A percentile compares a stretch with the other conserved stretches of the same genome.
These are phyloP conservation scores for Aphidius ervi DNA, from an alignment of 1,140 invertebrate species.

Conservation along the genomic window DNA sequence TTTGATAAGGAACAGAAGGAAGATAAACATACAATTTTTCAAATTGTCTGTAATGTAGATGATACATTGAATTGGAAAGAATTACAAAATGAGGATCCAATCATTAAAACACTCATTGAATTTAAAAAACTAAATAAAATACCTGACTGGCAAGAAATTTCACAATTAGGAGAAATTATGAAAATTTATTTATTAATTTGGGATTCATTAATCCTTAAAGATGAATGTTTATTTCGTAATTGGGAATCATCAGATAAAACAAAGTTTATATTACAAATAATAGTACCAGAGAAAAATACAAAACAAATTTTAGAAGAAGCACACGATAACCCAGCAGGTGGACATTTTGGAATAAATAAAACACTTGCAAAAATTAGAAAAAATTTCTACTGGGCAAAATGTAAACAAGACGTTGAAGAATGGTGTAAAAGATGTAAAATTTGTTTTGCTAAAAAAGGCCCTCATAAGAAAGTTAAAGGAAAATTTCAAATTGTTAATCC, in stretches of 20 bases:
- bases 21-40: neutral
- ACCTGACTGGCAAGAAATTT: too few relatives aligned
- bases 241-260: neutral
- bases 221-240: neutral
- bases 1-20: neutral
- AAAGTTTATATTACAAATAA: neutral
- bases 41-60: constrained; percentile 2
- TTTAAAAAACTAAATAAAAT: constrained; percentile 3
- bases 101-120: neutral
- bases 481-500: constrained; percentile 20
- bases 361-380: too few relatives aligned
- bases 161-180: too few relatives aligned
- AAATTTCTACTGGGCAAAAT: too few relatives aligned
- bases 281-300: too few relatives aligned
- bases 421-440: too few relatives aligned
- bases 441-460: constrained; percentile 23
- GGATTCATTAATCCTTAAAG: too few relatives aligned
- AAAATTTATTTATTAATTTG: too few relatives aligned
- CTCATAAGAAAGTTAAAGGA: constrained; percentile 15
- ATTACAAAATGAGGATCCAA: constrained; percentile 13
- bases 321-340: too few relatives aligned
- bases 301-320: too few relatives aligned
- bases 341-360: too few relatives aligned
- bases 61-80: constrained; percentile 3
- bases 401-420: too few relatives aligned